Percentiles rank a stretch among this genome's conserved stretches.
Conservation (phyloP, 1,140 invertebrate species). For the Andricus grossulariae region DNA sequence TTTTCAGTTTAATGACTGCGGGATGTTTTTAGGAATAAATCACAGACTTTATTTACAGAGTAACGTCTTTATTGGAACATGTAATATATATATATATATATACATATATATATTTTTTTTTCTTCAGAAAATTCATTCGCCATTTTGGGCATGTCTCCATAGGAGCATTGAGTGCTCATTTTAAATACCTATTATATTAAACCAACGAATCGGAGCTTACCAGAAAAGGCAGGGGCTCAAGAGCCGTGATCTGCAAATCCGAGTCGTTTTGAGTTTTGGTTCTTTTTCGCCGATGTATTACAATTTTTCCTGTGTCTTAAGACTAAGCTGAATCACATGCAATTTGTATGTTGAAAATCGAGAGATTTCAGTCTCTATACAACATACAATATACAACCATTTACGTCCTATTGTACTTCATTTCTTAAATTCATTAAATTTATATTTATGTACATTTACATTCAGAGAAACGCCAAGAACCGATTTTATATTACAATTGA, state of each 20-base stretch:
- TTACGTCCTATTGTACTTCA: not conserved
- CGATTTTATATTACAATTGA: not conserved
- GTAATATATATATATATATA: not conserved
- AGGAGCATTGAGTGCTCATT: conserved; percentile 19
- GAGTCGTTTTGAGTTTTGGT: conserved; percentile 17
- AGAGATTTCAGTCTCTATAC: not conserved
- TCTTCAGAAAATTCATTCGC: conserved; percentile 11
- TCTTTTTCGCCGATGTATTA: not conserved
- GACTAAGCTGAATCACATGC: not conserved
- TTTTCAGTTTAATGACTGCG: too few relatives aligned
- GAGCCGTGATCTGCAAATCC: not conserved
- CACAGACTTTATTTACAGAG: not conserved
- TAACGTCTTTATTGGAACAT: conserved; percentile 26
- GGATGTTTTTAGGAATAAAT: not conserved
- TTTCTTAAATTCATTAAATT: not conserved
- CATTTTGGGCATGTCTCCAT: conserved; percentile 2
- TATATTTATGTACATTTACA: conserved; percentile 1
- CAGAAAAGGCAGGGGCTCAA: conserved; percentile 32
- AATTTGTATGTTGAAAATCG: conserved; percentile 6
- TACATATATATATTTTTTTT: too few relatives aligned
- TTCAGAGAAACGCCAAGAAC: not conserved
- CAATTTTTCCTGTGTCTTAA: not conserved
- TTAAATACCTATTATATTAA: not conserved
- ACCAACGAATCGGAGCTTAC: conserved; percentile 27
- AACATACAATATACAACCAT: not conserved